Conservation (phyloP, 2,888 invertebrate genomes). For the Scotopteryx bipunctaria region DNA sequence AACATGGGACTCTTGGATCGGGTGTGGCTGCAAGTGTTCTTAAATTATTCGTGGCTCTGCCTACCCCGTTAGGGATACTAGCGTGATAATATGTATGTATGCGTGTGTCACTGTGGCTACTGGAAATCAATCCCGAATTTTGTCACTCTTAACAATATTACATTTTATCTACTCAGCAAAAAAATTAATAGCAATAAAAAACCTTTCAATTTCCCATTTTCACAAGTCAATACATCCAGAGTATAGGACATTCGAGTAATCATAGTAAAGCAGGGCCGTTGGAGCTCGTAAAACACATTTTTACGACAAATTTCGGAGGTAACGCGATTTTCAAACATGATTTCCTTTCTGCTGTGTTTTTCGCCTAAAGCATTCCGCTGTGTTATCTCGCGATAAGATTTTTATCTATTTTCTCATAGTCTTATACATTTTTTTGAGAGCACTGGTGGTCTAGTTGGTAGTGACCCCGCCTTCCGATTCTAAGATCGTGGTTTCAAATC, state of each 20-base stretch:
- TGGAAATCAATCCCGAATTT: neutral
- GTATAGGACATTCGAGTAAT: conserved; percentile 37
- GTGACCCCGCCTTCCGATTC: no score
- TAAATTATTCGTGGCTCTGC: no score
- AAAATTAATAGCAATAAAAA: conserved; percentile 12
- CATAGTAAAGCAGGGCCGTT: conserved; percentile 39
- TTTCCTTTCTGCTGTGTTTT: conserved; percentile 39
- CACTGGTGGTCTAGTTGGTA: no score
- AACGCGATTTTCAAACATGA: conserved; percentile 55
- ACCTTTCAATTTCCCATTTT: conserved; percentile 20
- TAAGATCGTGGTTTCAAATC: no score
- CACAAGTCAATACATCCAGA: conserved; percentile 4
- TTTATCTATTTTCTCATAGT: neutral
- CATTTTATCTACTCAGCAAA: neutral
- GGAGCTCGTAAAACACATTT: conserved; percentile 53
- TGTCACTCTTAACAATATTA: neutral
- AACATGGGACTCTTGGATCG: no score
- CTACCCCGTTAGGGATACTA: no score
- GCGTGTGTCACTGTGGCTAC: no score
- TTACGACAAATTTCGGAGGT: conserved; percentile 60
- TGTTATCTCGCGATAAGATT: conserved; percentile 24
- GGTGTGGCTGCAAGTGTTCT: no score
- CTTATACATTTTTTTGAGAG: no score
- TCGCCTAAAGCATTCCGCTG: conserved; percentile 19
- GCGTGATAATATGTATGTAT: no score